Conservation (phyloP, 64 coral and sea anemone species). For the Stichodactyla helianthus region DNA sequence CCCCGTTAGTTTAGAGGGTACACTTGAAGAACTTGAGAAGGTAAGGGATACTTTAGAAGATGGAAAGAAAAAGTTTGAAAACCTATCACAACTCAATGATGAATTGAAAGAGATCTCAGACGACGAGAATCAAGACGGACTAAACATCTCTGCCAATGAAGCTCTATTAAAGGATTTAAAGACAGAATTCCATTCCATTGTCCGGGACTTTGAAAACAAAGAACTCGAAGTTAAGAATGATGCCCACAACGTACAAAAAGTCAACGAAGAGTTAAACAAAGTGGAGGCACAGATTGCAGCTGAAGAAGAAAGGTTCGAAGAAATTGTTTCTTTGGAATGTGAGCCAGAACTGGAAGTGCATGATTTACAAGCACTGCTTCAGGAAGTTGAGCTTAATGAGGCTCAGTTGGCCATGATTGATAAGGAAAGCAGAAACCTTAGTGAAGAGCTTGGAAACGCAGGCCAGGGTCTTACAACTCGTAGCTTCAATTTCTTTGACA, state of each 20-base stretch:
- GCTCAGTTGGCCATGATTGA: slow-evolving; percentile 5
- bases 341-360: slow-evolving; percentile 15
- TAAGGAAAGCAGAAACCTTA: background rate
- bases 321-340: background rate
- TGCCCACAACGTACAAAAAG: background rate
- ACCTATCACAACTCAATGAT: slow-evolving; percentile 21
- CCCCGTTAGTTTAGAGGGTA: slow-evolving; percentile 34
- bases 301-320: background rate
- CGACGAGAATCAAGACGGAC: slow-evolving; percentile 2
- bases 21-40: slow-evolving; percentile 12
- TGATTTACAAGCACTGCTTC: slow-evolving; percentile 19
- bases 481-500: slow-evolving; percentile 10
- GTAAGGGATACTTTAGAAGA: slow-evolving; percentile 19
- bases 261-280: slow-evolving; percentile 12
- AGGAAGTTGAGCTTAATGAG: slow-evolving; percentile 17
- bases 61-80: slow-evolving; percentile 18
- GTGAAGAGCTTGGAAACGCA: slow-evolving; percentile 5
- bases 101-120: slow-evolving; percentile 19
- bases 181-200: slow-evolving; percentile 1
- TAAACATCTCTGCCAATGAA: background rate
- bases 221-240: background rate
- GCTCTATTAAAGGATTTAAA: slow-evolving; percentile 18
- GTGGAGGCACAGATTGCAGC: background rate
- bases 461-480: background rate
- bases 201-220: background rate